Conservation (phyloP, 2,888 invertebrate species). For the Altica lythri region DNA sequence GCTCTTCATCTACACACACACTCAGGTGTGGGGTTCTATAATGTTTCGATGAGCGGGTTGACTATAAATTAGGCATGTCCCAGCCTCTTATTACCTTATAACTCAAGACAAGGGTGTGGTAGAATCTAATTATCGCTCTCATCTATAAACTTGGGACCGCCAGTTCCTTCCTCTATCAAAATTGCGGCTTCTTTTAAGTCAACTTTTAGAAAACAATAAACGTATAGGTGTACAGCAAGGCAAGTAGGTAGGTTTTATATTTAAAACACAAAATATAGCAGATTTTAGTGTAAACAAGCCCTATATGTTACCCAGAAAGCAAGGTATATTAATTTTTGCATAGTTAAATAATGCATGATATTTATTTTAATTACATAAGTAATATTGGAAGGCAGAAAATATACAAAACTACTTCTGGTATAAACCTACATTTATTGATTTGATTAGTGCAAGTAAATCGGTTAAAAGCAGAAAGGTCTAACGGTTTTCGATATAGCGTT, state of each 20-base stretch:
- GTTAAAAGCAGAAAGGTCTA: too few species aligned
- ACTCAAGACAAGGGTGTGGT: constrained; percentile 58
- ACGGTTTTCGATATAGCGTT: too few species aligned
- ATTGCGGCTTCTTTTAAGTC: constrained; percentile 22
- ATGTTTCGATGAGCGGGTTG: constrained; percentile 50
- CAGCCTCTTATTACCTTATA: constrained; percentile 58
- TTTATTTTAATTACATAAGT: too few species aligned
- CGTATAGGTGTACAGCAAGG: constrained; percentile 12
- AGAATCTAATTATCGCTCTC: constrained; percentile 56
- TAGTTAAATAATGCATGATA: too few species aligned
- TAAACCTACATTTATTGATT: too few species aligned
- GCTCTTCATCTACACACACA: constrained; percentile 43
- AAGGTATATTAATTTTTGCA: too few species aligned
- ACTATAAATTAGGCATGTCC: constrained; percentile 57
- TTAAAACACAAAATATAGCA: too few species aligned
- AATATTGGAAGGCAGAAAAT: too few species aligned
- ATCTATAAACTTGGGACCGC: constrained; percentile 50
- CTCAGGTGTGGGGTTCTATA: constrained; percentile 36
- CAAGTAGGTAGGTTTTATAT: constrained; percentile 12
- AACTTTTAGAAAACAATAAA: constrained; percentile 21
- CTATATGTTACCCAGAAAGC: too few species aligned
- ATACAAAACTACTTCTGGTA: too few species aligned
- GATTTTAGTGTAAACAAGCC: too few species aligned
- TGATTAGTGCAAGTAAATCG: too few species aligned
- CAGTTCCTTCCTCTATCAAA: constrained; percentile 34